These are phyloP conservation scores for Melanophora roralis DNA, from an alignment of 2,888 invertebrate genomes.

Conservation along the genomic window DNA sequence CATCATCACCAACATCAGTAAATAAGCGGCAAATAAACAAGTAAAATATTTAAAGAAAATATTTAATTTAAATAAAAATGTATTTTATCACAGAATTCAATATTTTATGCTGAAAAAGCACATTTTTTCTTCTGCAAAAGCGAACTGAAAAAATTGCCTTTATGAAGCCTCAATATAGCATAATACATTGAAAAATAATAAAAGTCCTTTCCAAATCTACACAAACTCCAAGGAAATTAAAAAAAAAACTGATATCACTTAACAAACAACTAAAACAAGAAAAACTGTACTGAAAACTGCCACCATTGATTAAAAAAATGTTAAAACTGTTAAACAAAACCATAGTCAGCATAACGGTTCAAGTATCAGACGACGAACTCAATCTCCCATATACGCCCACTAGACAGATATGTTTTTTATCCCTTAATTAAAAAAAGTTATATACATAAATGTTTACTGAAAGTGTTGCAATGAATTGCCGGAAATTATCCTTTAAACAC, in stretches of 20 bases:
- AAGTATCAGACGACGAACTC: background rate
- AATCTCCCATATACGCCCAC: background rate
- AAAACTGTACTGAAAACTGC: constrained; percentile 24
- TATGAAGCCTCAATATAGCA: background rate
- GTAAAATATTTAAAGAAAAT: constrained; percentile 8
- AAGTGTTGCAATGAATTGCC: background rate
- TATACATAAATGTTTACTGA: background rate
- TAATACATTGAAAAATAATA: background rate
- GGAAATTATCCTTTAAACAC: background rate
- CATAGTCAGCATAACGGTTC: constrained; percentile 25
- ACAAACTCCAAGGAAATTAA: background rate
- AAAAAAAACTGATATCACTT: too few species aligned
- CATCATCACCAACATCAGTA: constrained; percentile 34
- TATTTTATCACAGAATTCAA: constrained; percentile 24
- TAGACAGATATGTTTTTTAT: too few species aligned
- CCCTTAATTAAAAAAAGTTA: too few species aligned
- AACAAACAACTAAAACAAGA: too few species aligned
- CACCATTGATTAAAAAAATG: constrained; percentile 43
- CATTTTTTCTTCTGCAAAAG: constrained; percentile 20
- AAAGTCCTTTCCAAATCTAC: background rate
- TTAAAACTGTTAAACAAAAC: constrained; percentile 22
- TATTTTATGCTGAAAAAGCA: constrained; percentile 54
- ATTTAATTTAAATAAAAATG: constrained; percentile 21
- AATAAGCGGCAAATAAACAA: constrained; percentile 21
- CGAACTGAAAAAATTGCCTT: background rate